Evolutionary conservation across 2,888 invertebrate genomes (phyloP).

Genomic region (Labia minor): DNA sequence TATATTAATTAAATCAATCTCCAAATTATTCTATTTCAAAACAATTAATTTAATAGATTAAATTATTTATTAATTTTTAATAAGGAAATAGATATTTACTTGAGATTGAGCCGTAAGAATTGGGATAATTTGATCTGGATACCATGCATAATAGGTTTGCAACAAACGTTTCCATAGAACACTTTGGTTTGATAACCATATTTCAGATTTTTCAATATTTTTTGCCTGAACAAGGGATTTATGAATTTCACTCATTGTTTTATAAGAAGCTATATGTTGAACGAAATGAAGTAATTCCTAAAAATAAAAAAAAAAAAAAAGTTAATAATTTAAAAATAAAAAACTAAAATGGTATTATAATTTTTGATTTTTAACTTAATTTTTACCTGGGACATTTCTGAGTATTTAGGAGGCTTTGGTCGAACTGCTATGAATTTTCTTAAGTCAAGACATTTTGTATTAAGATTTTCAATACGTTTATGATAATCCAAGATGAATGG

Average conservation of each 20-base stretch:
- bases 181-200: constrained; percentile 45
- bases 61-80: no score
- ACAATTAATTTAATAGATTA: neutral
- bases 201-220: neutral
- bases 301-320: constrained; percentile 28
- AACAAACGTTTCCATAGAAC: constrained; percentile 47
- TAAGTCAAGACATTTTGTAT: constrained; percentile 37
- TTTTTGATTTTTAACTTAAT: constrained; percentile 13
- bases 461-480: constrained; percentile 36
- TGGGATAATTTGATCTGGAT: constrained; percentile 68
- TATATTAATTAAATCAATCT: neutral
- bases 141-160: constrained; percentile 48
- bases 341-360: neutral
- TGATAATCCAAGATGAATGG: constrained; percentile 40
- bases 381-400: constrained; percentile 44
- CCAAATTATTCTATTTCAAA: neutral
- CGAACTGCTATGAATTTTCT: constrained; percentile 46
- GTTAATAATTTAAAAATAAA: neutral
- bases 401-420: constrained; percentile 42
- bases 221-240: constrained; percentile 29
- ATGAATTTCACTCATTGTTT: constrained; percentile 19
- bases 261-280: constrained; percentile 32
- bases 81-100: constrained; percentile 36
- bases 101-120: constrained; percentile 56
- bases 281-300: constrained; percentile 43